Conservation (phyloP, 2,113 vertebrate genomes). For the Lutjanus erythropterus region DNA sequence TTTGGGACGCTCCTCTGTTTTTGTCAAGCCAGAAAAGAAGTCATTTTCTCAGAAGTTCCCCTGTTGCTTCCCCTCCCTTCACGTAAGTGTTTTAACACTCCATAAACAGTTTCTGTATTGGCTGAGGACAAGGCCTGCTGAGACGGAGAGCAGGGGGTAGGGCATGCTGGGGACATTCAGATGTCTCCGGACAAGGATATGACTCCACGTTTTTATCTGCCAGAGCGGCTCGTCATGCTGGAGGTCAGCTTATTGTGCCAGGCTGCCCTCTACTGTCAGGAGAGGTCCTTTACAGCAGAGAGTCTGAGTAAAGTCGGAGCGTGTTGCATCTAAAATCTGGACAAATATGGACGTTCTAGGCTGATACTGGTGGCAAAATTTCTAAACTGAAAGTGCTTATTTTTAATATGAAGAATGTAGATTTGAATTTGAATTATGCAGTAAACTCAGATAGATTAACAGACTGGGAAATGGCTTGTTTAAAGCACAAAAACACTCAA, state of each 20-base stretch:
- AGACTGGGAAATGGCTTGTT: too few relatives aligned
- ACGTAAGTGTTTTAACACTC: constrained; percentile 42
- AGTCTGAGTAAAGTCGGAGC: not conserved
- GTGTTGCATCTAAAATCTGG: not conserved
- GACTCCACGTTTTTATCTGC: not conserved
- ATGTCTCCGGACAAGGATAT: not conserved
- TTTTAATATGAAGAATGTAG: not conserved
- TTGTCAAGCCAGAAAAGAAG: constrained; percentile 31
- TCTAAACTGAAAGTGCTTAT: not conserved
- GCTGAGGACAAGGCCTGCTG: constrained; percentile 25
- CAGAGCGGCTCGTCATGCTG: not conserved
- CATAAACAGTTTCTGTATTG: constrained; percentile 52
- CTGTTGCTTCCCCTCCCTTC: constrained; percentile 4
- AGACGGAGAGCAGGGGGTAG: not conserved
- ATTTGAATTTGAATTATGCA: too few relatives aligned
- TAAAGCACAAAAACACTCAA: too few relatives aligned
- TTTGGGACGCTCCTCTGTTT: constrained; percentile 25
- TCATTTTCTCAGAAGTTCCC: constrained; percentile 34
- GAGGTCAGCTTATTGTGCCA: constrained; percentile 37
- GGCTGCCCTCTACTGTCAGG: constrained; percentile 59
- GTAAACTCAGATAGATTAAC: too few relatives aligned
- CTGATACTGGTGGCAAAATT: not conserved
- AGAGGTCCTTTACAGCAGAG: not conserved
- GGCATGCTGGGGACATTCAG: constrained; percentile 3
- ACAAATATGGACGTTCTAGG: not conserved